These are phyloP conservation scores for Pan paniscus DNA, from an alignment of 2,113 vertebrate genomes.

Conservation along the genomic window DNA sequence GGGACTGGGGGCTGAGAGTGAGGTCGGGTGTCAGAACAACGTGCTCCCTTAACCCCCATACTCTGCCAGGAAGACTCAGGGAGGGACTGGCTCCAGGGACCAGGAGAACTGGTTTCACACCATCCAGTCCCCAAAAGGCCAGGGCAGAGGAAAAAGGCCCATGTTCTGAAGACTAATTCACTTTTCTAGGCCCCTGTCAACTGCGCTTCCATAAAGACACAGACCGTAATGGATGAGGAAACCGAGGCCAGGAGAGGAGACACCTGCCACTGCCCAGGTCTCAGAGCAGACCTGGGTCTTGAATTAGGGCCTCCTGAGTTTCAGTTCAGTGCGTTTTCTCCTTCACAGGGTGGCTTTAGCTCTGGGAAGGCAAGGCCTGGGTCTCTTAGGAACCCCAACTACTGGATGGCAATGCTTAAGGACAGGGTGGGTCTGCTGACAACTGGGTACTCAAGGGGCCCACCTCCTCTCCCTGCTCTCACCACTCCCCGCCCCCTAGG, in stretches of 20 bases:
- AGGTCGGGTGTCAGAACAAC: constrained; percentile 24
- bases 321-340: background rate
- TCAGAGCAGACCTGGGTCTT: background rate
- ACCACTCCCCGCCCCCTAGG: background rate
- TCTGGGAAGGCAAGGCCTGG: background rate
- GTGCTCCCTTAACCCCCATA: background rate
- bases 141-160: background rate
- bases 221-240: background rate
- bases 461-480: background rate
- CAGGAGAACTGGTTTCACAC: background rate
- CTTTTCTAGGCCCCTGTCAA: background rate
- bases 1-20: constrained; percentile 4
- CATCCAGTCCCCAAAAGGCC: background rate
- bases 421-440: background rate
- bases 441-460: background rate
- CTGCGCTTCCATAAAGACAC: background rate
- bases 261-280: background rate
- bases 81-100: background rate
- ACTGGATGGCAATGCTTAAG: background rate
- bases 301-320: background rate
- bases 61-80: background rate
- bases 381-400: background rate
- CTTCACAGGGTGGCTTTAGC: background rate
- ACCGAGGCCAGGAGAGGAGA: background rate
- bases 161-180: background rate